Evolutionary conservation across 2,797 vertebrate species (phyloP), one percentile per base, ranked within the genome.

Genomic region (Peromyscus nudipes): DNA sequence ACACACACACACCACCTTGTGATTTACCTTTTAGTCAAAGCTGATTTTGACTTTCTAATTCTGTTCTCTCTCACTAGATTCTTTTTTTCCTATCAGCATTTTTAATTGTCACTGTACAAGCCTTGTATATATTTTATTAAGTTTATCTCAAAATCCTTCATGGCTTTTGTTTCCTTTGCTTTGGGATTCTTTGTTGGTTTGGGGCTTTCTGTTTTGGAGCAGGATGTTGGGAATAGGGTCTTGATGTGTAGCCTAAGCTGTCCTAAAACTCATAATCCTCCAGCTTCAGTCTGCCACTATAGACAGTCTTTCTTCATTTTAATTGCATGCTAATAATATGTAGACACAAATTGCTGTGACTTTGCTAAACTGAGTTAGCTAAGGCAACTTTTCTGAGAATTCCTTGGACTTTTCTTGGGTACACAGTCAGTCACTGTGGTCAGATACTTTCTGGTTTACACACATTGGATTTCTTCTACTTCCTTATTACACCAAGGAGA

Each of bases 81-180:
- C 31, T 60, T 82, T 60, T 40, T 29, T 88, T 93, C 62, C 82
- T 85, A 7, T 75, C n/a, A 60, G 23, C 65, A 12, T n/a, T 69
- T 95, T 89, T 71, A 14, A 31, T 83, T 88, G 34, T 89, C 21
- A 31, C 8, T 89, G 23, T 73, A n/a, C 40, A 80, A 29, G 80
- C 34, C 27, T 96, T 97, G 3, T 19, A 69, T 29, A 12, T 86
- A 25, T 87, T 93, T 82, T 76, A 23, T 85, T 95, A 62, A 82
- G 23, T 75, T 73, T 86, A 60, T 40, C 14, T 60, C 25, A 73
- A 34, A 88, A 23, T 79, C 40, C 43, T 71, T 79, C 9, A n/a
- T 73, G 25, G 9, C 5, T 71, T 84, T 92, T 62, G 52, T 89
- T 89, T 76, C 17, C 11, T 79, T 64, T 64, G 40, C 31, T 89